Percentiles rank a stretch among this genome's conserved stretches.
phyloP scores from a whole-genome alignment of 2,888 invertebrate species.

The Pseudeuparius sepicola region DNA sequence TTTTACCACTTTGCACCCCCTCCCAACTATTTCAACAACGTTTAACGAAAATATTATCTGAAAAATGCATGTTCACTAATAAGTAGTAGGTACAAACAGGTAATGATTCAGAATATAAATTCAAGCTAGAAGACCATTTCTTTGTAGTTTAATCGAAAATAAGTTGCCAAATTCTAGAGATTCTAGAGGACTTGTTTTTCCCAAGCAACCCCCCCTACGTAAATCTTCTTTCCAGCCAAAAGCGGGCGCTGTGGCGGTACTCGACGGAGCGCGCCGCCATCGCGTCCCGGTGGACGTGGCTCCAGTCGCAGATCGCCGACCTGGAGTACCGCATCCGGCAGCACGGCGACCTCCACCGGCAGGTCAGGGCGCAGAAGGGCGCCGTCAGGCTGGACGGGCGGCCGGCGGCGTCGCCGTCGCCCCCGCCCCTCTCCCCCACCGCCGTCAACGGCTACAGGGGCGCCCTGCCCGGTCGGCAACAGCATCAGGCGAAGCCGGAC shows the following conservation, averaged over 20 bases:
- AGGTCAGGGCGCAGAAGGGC: conserved; percentile 53
- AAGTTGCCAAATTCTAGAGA: too few species aligned
- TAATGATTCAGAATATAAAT: too few species aligned
- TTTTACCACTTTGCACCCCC: too few species aligned
- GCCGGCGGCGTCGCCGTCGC: conserved; percentile 29
- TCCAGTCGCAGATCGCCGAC: conserved; percentile 86
- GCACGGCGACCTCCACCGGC: conserved; percentile 69
- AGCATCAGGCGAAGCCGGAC: conserved; percentile 28
- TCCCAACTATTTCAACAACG: too few species aligned
- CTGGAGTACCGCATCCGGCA: conserved; percentile 85
- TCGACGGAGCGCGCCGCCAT: conserved; percentile 70
- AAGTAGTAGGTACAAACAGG: too few species aligned
- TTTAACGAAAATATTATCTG: too few species aligned
- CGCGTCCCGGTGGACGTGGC: conserved; percentile 84
- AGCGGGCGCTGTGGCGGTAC: conserved; percentile 75
- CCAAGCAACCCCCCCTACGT: too few species aligned
- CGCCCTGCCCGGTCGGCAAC: conserved; percentile 46
- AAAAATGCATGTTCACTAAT: too few species aligned
- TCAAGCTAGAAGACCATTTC: too few species aligned
- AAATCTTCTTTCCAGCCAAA: conserved; percentile 58
- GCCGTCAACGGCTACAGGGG: conserved; percentile 57
- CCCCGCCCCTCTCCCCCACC: too few species aligned
- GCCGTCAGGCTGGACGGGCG: conserved; percentile 43
- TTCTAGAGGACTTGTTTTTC: too few species aligned
- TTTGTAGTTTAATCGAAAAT: too few species aligned